Percentiles rank a stretch among this genome's conserved stretches.
These are phyloP conservation scores for Chelonus formosanus DNA, from an alignment of 2,888 invertebrate genomes.

Conservation along the genomic window DNA sequence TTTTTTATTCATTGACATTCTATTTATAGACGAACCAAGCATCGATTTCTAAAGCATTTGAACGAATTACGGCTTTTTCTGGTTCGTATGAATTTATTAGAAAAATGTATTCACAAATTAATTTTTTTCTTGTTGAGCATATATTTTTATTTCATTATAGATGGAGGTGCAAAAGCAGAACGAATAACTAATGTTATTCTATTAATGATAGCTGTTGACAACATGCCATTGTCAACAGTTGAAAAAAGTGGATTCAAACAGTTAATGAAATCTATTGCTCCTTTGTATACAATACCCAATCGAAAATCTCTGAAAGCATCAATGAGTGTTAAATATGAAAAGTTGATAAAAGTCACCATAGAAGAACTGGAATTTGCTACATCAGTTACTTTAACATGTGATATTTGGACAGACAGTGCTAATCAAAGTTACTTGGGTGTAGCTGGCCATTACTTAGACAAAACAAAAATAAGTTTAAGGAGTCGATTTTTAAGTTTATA, in stretches of 20 bases:
- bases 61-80: too few relatives aligned
- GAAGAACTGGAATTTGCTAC: constrained; percentile 13
- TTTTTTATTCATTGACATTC: too few relatives aligned
- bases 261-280: too few relatives aligned
- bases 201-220: constrained; percentile 38
- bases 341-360: constrained; percentile 17
- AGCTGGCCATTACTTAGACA: constrained; percentile 44
- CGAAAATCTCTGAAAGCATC: constrained; percentile 27
- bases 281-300: constrained; percentile 31
- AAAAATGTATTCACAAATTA: too few relatives aligned
- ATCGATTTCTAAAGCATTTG: too few relatives aligned
- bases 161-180: constrained; percentile 10
- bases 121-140: too few relatives aligned
- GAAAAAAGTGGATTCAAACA: constrained; percentile 37
- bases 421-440: constrained; percentile 46
- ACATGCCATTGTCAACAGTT: constrained; percentile 27
- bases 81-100: too few relatives aligned
- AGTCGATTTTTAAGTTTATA: constrained; percentile 35
- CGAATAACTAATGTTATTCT: constrained; percentile 30
- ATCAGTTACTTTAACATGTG: constrained; percentile 44
- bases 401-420: constrained; percentile 49
- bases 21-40: too few relatives aligned
- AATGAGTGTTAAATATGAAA: constrained; percentile 29
- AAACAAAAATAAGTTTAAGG: background rate
- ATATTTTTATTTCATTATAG: too few relatives aligned